Percentiles rank a stretch among this genome's conserved stretches.
Evolutionary conservation across 1,140 invertebrate genomes (phyloP).

Genomic region (Oreohelix idahoensis): DNA sequence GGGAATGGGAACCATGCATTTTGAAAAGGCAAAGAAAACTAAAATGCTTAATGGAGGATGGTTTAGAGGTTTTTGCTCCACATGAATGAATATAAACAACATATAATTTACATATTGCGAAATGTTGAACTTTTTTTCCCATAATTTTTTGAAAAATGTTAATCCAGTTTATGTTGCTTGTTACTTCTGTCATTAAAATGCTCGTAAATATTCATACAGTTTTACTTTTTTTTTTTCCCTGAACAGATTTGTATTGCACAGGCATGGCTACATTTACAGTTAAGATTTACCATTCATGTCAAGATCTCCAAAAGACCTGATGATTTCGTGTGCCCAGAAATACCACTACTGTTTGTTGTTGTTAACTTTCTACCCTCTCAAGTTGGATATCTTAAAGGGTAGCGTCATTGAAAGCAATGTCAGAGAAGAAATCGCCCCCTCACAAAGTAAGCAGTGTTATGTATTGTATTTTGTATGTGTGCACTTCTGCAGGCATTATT

Average conservation of each 20-base stretch:
- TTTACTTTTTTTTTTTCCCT: constrained; percentile 1
- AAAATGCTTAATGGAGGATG: too few species aligned
- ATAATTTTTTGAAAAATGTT: too few species aligned
- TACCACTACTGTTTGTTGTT: constrained; percentile 24
- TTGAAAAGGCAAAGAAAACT: too few species aligned
- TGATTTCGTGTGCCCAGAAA: constrained; percentile 6
- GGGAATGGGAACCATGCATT: too few species aligned
- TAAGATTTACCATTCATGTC: not conserved
- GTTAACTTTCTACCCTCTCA: constrained; percentile 6
- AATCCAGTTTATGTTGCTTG: too few species aligned
- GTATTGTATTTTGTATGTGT: too few species aligned
- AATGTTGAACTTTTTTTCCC: too few species aligned
- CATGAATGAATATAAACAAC: too few species aligned
- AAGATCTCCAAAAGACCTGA: constrained; percentile 6
- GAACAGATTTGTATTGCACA: not conserved
- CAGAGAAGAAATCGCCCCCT: constrained; percentile 71
- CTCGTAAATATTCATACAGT: not conserved
- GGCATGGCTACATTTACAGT: not conserved
- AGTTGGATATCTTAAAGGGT: not conserved
- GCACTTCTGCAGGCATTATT: too few species aligned
- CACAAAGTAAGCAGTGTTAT: constrained; percentile 57
- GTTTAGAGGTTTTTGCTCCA: too few species aligned
- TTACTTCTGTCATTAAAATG: too few species aligned
- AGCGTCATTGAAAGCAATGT: constrained; percentile 63
- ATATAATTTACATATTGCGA: too few species aligned